Percentiles rank a stretch among this genome's conserved stretches.
Conservation (phyloP, 2,113 vertebrate species). For the Excalfactoria chinensis region DNA sequence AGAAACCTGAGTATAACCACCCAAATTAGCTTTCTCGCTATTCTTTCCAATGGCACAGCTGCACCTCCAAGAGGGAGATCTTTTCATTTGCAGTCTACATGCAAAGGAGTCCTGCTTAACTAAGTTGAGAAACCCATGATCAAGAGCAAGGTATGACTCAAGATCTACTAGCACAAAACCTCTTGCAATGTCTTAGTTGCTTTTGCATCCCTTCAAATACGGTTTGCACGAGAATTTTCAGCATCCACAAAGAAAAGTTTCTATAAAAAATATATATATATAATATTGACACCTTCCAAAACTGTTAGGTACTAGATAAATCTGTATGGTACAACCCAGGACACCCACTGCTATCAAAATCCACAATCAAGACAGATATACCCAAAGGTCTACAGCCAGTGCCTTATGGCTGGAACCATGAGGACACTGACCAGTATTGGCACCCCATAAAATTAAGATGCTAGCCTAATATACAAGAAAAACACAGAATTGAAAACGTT, state of each 20-base stretch:
- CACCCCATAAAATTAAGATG: neutral
- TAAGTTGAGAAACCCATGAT: neutral
- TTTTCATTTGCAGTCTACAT: neutral
- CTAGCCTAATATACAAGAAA: neutral
- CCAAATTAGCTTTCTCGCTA: neutral
- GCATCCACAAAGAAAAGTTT: neutral
- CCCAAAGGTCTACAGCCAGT: conserved; percentile 86
- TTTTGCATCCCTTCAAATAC: neutral
- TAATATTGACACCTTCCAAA: conserved; percentile 80
- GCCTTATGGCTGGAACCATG: conserved; percentile 76
- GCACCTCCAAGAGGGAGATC: rapidly evolving
- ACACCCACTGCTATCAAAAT: conserved; percentile 84
- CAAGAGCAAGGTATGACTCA: neutral
- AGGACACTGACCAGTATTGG: neutral
- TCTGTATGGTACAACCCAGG: conserved; percentile 86
- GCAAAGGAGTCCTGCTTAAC: neutral
- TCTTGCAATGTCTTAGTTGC: neutral
- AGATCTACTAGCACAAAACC: neutral
- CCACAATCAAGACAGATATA: conserved; percentile 85
- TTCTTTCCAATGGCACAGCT: neutral
- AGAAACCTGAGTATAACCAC: neutral
- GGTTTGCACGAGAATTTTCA: rapidly evolving
- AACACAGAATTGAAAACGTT: neutral
- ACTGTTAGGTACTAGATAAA: conserved; percentile 86
- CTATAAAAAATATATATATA: neutral